phyloP scores from a whole-genome alignment of 2,113 vertebrate genomes.

The Sinosuthora webbiana region DNA sequence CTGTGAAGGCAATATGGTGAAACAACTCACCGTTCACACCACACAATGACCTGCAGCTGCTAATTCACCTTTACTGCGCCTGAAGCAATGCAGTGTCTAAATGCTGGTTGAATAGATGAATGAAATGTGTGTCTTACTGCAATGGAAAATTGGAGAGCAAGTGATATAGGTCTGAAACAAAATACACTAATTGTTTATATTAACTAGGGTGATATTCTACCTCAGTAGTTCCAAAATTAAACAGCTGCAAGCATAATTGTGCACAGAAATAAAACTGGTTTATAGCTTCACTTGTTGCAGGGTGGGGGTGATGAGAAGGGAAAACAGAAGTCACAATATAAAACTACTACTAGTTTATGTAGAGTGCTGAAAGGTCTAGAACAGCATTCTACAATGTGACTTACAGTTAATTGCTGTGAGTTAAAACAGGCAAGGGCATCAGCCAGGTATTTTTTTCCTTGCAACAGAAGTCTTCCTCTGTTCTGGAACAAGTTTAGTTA shows the following conservation, averaged over 20 bases:
- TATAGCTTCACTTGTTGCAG: not conserved
- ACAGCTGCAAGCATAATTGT: not conserved
- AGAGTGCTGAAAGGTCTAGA: not conserved
- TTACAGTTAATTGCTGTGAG: not conserved
- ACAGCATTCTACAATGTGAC: not conserved
- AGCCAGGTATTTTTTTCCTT: not conserved
- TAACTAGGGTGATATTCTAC: not conserved
- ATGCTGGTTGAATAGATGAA: not conserved
- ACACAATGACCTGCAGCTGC: not conserved
- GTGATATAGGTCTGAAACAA: not conserved
- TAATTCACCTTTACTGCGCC: not conserved
- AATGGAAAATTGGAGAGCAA: not conserved
- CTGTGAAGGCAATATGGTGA: not conserved
- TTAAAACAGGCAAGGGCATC: not conserved
- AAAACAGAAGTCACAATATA: not conserved
- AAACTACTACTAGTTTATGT: not conserved
- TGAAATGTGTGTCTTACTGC: not conserved
- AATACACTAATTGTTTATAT: not conserved
- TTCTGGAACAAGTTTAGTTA: not conserved
- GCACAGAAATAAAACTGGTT: not conserved
- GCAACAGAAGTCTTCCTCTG: not conserved
- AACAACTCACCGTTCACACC: not conserved
- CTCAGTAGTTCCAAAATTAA: not conserved
- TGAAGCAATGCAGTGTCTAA: not conserved
- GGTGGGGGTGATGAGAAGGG: not conserved